Percentiles rank a stretch among this genome's conserved stretches.
These are phyloP conservation scores for Drosophila merina DNA, from an alignment of 2,888 invertebrate species.

Conservation along the genomic window DNA sequence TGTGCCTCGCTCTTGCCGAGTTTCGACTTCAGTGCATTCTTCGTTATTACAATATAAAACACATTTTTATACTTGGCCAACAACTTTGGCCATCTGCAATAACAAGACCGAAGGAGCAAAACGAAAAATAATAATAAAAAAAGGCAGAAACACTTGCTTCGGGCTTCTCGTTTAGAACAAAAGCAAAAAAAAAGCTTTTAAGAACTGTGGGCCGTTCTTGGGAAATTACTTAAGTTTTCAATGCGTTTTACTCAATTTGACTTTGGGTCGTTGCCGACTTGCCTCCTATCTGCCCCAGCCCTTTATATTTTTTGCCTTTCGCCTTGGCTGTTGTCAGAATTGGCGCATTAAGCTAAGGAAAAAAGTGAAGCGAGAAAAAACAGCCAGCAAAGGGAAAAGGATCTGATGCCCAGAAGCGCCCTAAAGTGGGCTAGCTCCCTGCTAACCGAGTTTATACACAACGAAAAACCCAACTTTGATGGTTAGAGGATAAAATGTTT, in stretches of 20 bases:
- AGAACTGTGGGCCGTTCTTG: slow-evolving; percentile 47
- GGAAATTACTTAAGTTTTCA: slow-evolving; percentile 76
- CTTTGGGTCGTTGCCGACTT: slow-evolving; percentile 67
- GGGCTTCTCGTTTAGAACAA: slow-evolving; percentile 56
- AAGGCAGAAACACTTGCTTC: slow-evolving; percentile 38
- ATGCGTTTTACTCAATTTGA: slow-evolving; percentile 78
- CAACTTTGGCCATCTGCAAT: slow-evolving; percentile 59
- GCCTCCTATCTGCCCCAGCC: slow-evolving; percentile 16
- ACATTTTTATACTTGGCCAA: slow-evolving; percentile 50
- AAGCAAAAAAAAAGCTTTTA: slow-evolving; percentile 47
- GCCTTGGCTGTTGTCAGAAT: slow-evolving; percentile 55
- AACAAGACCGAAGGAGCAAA: slow-evolving; percentile 49
- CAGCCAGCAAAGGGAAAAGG: slow-evolving; percentile 7
- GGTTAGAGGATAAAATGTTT: not conserved
- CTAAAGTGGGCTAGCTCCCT: slow-evolving; percentile 45
- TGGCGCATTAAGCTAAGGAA: slow-evolving; percentile 70
- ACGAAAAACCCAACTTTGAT: not conserved
- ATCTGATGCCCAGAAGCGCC: slow-evolving; percentile 59
- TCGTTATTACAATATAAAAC: slow-evolving; percentile 55
- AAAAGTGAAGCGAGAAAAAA: slow-evolving; percentile 52
- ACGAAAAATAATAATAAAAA: slow-evolving; percentile 31
- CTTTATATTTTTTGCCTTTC: slow-evolving; percentile 8
- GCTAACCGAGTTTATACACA: slow-evolving; percentile 8
- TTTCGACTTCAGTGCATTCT: slow-evolving; percentile 66
- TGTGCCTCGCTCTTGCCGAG: slow-evolving; percentile 17